Percentiles rank a stretch among this genome's conserved stretches.
These are phyloP conservation scores for Leptura quadrifasciata DNA, from an alignment of 2,888 invertebrate species.

Conservation along the genomic window DNA sequence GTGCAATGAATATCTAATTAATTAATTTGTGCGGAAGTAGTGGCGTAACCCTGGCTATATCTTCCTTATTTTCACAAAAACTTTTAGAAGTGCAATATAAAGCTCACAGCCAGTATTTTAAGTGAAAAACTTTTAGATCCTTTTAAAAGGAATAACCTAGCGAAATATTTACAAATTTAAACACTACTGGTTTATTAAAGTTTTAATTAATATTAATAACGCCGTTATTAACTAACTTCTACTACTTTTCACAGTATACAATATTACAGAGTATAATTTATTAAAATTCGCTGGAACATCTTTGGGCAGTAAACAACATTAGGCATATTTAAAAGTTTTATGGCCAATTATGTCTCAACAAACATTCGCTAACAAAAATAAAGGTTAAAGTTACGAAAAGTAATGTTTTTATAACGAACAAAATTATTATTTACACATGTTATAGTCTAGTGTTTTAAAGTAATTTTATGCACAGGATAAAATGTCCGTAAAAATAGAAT, in stretches of 20 bases:
- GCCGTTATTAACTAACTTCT: slow-evolving; percentile 13
- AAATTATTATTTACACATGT: not conserved
- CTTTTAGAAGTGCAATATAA: slow-evolving; percentile 17
- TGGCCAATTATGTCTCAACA: not conserved
- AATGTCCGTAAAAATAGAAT: not conserved
- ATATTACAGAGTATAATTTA: not conserved
- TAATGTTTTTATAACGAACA: not conserved
- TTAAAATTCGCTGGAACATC: not conserved
- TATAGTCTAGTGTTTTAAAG: not conserved
- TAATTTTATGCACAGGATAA: not conserved
- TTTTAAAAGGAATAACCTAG: slow-evolving; percentile 48
- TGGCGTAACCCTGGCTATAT: slow-evolving; percentile 17
- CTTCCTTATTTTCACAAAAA: slow-evolving; percentile 26
- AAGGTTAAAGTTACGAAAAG: not conserved
- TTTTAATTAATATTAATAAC: slow-evolving; percentile 42
- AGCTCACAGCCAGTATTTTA: slow-evolving; percentile 29
- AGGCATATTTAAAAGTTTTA: not conserved
- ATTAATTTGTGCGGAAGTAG: slow-evolving; percentile 23
- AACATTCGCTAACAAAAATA: not conserved
- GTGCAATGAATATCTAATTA: slow-evolving; percentile 27
- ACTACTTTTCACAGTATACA: slow-evolving; percentile 4
- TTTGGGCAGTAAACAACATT: slow-evolving; percentile 2
- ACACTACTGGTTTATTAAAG: slow-evolving; percentile 31
- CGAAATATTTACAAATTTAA: slow-evolving; percentile 48
- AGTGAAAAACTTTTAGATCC: slow-evolving; percentile 53